Evolutionary conservation across 2,888 invertebrate species (phyloP), one percentile per base, ranked within the genome.

Genomic region (Odontocerum albicorne): DNA sequence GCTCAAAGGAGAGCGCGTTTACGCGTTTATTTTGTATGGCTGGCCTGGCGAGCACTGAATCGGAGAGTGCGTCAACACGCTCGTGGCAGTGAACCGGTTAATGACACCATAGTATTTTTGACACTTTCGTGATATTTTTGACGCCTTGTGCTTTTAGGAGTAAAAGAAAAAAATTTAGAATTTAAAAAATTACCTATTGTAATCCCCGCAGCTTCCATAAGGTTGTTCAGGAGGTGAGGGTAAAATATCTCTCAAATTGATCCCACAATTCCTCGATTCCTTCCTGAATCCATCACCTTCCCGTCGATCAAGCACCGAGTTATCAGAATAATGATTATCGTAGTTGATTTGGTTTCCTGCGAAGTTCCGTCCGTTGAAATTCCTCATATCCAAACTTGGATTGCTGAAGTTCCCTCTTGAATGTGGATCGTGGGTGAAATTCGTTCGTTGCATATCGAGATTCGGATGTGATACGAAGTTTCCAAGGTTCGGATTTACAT

Each of bases 221-320:
- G 61, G 61, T 22, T 62, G 61, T 13, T 62, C 61, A 4, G 57
- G 59, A 2, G 57, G 57, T 12, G 59, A 52, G 12, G 61, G 59
- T 15, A 57, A 43, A 43, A 61, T 59, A 55, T 61, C 59, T 17
- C 61, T 76, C 63, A 78, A 66, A 67, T 78, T 78, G 72, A 78
- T 74, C 51, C 75, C 72, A 63, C 72, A 74, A 67, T 65, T 55
- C 72, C 72, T 63, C 68, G 71, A 45, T 66, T 59, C 68, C 49
- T 68, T 68, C 44, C 74, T 72, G 31, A 50, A 57, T n/a, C 42
- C 53, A 22, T 60, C 56, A 21, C 21, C 38, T 7, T 50, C 57
- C 16, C 57, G 49, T 10, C 36, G 35, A 27, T 57, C 55, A 17
- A 53, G 20, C 2, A 62, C 57, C 2, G 61, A 62, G 31, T 55